These are phyloP conservation scores for Lottia gigantea DNA, from an alignment of 2,888 invertebrate genomes.

Conservation along the genomic window DNA sequence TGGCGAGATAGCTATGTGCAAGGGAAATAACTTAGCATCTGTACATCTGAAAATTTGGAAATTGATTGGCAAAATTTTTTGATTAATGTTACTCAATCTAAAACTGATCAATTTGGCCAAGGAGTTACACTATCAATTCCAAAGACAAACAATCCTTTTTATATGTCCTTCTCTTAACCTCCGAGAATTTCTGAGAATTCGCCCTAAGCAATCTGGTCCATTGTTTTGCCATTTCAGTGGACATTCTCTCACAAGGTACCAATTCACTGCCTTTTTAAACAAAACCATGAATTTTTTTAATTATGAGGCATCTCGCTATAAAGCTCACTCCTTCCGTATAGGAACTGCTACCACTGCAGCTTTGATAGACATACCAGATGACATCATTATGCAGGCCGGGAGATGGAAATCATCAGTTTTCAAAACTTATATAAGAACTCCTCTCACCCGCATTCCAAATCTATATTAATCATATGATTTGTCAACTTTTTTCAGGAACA, in stretches of 20 bases:
- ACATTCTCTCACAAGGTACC: neutral
- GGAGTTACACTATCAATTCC: constrained; percentile 1
- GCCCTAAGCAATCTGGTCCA: neutral
- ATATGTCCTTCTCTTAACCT: no score
- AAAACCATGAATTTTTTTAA: neutral
- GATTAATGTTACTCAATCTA: neutral
- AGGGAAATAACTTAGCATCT: neutral
- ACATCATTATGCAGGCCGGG: neutral
- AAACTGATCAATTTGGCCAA: constrained; percentile 11
- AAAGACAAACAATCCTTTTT: neutral
- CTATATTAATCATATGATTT: no score
- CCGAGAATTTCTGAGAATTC: no score
- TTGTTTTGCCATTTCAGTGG: constrained; percentile 13
- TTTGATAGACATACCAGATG: neutral
- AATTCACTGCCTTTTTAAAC: neutral
- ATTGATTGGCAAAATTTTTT: neutral
- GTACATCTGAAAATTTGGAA: neutral
- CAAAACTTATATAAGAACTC: neutral
- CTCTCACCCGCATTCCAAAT: no score
- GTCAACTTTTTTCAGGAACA: no score
- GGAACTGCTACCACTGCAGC: constrained; percentile 1
- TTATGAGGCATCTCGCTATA: neutral
- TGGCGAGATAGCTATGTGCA: constrained; percentile 21
- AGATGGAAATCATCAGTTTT: neutral
- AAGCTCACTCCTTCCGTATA: constrained; percentile 10